Evolutionary conservation across 1,140 invertebrate genomes (phyloP), one percentile per base, ranked within the genome.

Genomic region (Potamilus streckersoni): DNA sequence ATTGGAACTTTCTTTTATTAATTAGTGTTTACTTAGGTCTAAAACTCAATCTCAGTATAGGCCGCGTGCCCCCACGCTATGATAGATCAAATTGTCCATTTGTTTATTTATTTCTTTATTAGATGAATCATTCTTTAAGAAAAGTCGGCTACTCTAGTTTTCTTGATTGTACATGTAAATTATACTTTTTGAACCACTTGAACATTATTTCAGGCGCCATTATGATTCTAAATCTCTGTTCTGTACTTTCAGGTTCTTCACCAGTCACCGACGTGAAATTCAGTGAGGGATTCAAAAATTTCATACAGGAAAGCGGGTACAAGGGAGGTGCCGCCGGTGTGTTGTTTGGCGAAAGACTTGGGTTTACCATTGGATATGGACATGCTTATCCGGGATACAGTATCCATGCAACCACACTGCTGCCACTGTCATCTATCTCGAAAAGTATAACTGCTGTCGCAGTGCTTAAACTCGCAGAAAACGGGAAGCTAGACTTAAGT

Each of bases 361-460:
- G 83, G 0, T 82, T 82, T 69, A 80, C 82, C 15, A 80, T 81
- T 70, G 84, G 86, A n/a, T 85, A 80, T 67, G 86, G 85, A 15
- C 73, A 69, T 17, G 79, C 74, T 23, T 70, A 77, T 23, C 73
- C 79, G 1, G 82, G 79, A n/a, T 75, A 81, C 17, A 74, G 80
- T 64, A 77, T 84, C 17, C 73, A 78, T 23, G 27, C 74, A 2
- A 59, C 69, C 27, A 78, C 76, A 13, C 59, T 76, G n/a, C 65
- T 86, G 57, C 85, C 81, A n/a, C 76, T 83, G 0, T 84, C 84
- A 8, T 82, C 82, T 61, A 69, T 87, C 31, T 86, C 86, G 13
- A 86, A 89, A 76, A 81, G 82, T 38, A 72, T 89, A 17, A 89
- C 87, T 16, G 83, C 83, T 4, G 75, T 87, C 16, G 82, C 87